Conservation (phyloP, 2,888 invertebrate species). For the Apantesis nais region DNA sequence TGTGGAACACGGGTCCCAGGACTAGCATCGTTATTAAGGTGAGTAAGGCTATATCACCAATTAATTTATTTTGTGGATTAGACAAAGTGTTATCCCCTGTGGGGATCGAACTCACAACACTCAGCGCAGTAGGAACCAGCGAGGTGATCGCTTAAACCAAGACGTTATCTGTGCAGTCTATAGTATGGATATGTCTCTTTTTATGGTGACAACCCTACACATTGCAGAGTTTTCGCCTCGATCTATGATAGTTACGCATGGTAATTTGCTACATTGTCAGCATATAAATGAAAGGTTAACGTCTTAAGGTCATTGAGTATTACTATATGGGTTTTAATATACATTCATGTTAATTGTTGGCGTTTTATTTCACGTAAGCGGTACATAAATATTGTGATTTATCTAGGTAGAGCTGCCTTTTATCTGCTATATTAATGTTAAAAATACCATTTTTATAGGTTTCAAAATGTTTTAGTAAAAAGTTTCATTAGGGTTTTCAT, state of each 20-base stretch:
- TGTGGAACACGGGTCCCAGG: slow-evolving; percentile 96
- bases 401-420: background rate
- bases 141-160: too few species aligned
- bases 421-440: background rate
- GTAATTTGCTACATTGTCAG: slow-evolving; percentile 58
- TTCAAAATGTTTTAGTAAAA: too few species aligned
- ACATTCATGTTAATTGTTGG: slow-evolving; percentile 15
- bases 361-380: slow-evolving; percentile 1
- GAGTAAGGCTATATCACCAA: background rate
- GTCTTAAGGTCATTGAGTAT: slow-evolving; percentile 38
- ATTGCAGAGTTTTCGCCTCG: slow-evolving; percentile 37
- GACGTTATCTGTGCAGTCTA: too few species aligned
- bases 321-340: slow-evolving; percentile 17
- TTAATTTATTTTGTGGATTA: too few species aligned
- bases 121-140: too few species aligned
- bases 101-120: too few species aligned
- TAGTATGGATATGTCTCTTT: background rate
- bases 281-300: slow-evolving; percentile 53
- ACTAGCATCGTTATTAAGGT: slow-evolving; percentile 91
- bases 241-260: slow-evolving; percentile 59
- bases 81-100: too few species aligned
- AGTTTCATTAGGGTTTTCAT: too few species aligned
- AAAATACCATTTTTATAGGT: too few species aligned
- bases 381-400: background rate
- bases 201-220: slow-evolving; percentile 15